Evolutionary conservation across 2,797 vertebrate genomes (phyloP).

Genomic region (Cichlasoma orientale): DNA sequence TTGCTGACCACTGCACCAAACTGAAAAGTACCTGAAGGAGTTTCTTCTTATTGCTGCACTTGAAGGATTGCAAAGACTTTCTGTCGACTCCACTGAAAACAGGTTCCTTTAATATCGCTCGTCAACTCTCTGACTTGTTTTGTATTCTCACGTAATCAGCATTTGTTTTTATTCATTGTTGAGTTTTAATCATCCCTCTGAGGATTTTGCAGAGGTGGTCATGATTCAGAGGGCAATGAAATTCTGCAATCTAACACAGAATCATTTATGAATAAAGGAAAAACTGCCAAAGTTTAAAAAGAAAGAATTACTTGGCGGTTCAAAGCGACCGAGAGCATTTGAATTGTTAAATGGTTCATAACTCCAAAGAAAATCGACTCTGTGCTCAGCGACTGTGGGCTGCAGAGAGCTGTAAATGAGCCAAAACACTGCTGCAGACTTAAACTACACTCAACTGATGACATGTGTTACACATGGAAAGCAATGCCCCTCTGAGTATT

Average conservation of each 20-base stretch:
- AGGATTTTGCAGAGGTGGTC: conserved; percentile 32
- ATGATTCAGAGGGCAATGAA: conserved; percentile 48
- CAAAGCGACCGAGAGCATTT: conserved; percentile 25
- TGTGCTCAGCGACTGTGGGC: conserved; percentile 7
- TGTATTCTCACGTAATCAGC: conserved; percentile 27
- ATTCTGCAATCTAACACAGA: conserved; percentile 38
- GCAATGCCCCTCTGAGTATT: neutral
- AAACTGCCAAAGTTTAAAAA: conserved; percentile 1
- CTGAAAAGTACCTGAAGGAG: neutral
- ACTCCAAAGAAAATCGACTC: conserved; percentile 34
- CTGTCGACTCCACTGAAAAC: neutral
- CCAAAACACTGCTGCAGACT: conserved; percentile 38
- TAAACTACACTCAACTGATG: conserved; percentile 30
- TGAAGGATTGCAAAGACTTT: conserved; percentile 3
- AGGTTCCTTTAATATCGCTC: neutral
- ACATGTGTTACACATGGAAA: neutral
- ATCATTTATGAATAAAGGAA: conserved; percentile 43
- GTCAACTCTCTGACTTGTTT: neutral
- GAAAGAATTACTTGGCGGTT: conserved; percentile 27
- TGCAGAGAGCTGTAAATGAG: conserved; percentile 31
- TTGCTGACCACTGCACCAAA: conserved; percentile 1
- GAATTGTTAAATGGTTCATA: conserved; percentile 57
- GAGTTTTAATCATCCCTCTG: conserved; percentile 19
- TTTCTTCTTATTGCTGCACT: conserved; percentile 19
- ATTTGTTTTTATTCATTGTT: conserved; percentile 31